phyloP scores from a whole-genome alignment of 2,113 vertebrate species.

The Gorsachius goisagi region DNA sequence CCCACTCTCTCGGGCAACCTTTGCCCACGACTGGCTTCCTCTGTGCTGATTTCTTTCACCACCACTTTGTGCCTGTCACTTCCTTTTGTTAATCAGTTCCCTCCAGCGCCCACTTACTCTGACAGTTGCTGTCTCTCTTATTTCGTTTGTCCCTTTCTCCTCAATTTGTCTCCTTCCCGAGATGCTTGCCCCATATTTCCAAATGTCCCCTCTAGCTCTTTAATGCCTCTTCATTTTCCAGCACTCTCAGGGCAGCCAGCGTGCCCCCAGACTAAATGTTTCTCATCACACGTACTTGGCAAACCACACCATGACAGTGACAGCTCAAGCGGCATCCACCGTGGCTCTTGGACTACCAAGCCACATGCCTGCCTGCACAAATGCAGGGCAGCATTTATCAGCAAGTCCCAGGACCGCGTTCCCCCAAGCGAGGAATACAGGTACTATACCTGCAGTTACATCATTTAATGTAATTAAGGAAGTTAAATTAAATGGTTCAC shows the following conservation, averaged over 20 bases:
- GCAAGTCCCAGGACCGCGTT: fast-evolving
- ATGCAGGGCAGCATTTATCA: background rate
- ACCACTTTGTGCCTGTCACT: conserved; percentile 37
- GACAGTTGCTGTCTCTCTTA: conserved; percentile 23
- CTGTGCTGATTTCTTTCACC: conserved; percentile 9
- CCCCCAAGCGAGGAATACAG: fast-evolving
- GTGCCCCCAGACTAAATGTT: background rate
- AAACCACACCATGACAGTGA: background rate
- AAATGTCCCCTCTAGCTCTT: background rate
- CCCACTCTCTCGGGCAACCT: background rate
- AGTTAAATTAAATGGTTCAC: background rate
- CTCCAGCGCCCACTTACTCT: background rate
- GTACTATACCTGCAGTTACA: background rate
- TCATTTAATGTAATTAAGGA: background rate
- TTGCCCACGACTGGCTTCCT: background rate
- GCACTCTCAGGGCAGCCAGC: background rate
- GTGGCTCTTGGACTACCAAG: background rate
- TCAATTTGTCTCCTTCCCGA: background rate
- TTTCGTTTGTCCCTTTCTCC: background rate
- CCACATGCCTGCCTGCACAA: background rate
- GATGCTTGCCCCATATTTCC: background rate
- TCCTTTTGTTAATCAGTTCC: background rate
- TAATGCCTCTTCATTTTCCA: background rate
- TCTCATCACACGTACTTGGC: background rate
- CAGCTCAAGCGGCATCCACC: background rate